Base-by-base conservation (phyloP, 2,888 invertebrate genomes). In the Cheilosia variabilis region DNA sequence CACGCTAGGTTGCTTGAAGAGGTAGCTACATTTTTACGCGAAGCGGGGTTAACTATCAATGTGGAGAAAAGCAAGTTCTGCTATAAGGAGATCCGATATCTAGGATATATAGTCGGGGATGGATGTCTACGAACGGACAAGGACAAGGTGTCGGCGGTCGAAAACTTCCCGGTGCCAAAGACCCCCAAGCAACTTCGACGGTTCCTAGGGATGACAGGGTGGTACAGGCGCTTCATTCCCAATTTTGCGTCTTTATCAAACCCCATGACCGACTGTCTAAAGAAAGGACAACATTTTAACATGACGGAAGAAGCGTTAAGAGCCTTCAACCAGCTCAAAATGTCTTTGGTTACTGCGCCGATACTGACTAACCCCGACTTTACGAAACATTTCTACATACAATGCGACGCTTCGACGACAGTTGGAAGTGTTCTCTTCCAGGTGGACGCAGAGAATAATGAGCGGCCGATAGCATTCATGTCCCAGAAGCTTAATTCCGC, bases 21-120 rank as follows among this genome's bases (percentile, higher is more conserved):
- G 10, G 24, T 24, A 52, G 24, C 22, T 3, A 4, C 4, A 50
- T 52, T 24, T 52, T 52, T 52, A 52, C 10, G 19, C 5, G 19
- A 50, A 50, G 50, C 50, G 5, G 27, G 15, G 6, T 31, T 53
- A 27, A 53, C 53, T 0, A 53, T 31, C 15, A 53, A 53, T 7
- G 53, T 53, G 15, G 27, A 53, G n/a, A 24, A 24, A 3, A 43
- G 43, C 41, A 41, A 41, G 4, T 41, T 41, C 4, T 41, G 41
- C 41, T 55, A 43, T 9, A 50, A 24, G 7, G 65, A 66, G 37
- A 41, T 66, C 4, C 52, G 37, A 9, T 47, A 17, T 17, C 47
- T 47, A 4, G 50, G 50, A 4, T 50, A 50, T 13, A 22, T 50
- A 19, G 10, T 50, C 19, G 50, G 50, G 2, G 10, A 50, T 9